Conservation (phyloP, 2,888 invertebrate genomes). For the Lampropteryx suffumata region DNA sequence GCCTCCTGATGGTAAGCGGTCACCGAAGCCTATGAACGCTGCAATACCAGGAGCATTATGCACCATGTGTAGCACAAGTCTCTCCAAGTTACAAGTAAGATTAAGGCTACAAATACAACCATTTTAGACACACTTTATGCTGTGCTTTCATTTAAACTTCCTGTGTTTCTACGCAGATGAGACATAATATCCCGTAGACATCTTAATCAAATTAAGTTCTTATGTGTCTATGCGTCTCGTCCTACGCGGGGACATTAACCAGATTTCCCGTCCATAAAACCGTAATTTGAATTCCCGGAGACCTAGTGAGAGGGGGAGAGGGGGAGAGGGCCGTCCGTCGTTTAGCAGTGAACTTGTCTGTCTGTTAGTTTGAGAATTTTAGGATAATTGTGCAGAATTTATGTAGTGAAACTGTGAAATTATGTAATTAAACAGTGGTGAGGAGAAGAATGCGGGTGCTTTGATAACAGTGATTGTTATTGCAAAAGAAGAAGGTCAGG, state of each 20-base stretch:
- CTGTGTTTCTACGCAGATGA: background rate
- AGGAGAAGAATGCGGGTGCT: background rate
- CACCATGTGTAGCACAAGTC: too few species aligned
- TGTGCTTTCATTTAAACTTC: too few species aligned
- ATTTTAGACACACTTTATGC: too few species aligned
- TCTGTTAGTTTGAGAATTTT: constrained; percentile 30
- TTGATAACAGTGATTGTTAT: background rate
- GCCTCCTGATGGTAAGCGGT: too few species aligned
- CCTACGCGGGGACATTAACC: constrained; percentile 63
- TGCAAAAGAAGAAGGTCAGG: too few species aligned
- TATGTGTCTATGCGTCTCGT: constrained; percentile 19
- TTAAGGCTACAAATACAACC: too few species aligned
- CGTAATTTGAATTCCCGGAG: constrained; percentile 78
- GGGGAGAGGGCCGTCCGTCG: constrained; percentile 32
- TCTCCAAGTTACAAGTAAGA: too few species aligned
- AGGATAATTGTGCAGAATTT: constrained; percentile 18
- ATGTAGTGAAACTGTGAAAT: constrained; percentile 13
- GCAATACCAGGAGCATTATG: too few species aligned
- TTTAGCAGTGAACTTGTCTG: constrained; percentile 28
- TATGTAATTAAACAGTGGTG: constrained; percentile 8
- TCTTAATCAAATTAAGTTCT: constrained; percentile 35
- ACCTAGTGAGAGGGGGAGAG: constrained; percentile 45
- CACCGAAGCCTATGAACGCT: too few species aligned
- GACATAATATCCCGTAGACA: constrained; percentile 15
- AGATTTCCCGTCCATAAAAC: constrained; percentile 77